These are phyloP conservation scores for Myocastor coypus DNA, from an alignment of 2,113 vertebrate genomes.

Conservation along the genomic window DNA sequence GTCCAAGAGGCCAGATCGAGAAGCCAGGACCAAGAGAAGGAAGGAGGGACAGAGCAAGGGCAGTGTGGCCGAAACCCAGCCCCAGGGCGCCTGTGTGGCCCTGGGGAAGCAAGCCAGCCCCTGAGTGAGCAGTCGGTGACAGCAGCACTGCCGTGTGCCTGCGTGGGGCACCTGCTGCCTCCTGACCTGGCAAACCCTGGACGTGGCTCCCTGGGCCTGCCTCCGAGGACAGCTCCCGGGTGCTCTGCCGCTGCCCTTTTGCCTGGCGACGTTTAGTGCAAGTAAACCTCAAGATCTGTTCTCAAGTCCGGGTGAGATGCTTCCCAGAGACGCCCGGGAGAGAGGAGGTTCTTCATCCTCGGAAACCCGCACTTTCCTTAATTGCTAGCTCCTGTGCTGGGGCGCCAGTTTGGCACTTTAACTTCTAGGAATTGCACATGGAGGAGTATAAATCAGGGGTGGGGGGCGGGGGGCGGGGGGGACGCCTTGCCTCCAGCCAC, in stretches of 20 bases:
- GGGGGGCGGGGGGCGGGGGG: too few relatives aligned
- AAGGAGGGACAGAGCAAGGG: background rate
- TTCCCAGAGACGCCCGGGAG: background rate
- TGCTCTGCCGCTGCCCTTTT: too few relatives aligned
- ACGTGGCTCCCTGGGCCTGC: background rate
- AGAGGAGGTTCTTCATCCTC: background rate
- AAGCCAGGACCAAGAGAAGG: background rate
- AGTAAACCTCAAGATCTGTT: background rate
- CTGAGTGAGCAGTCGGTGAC: background rate
- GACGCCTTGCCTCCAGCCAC: background rate
- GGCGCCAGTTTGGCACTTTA: conserved; percentile 44
- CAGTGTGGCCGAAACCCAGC: background rate
- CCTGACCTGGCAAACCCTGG: background rate
- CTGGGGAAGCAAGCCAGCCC: background rate
- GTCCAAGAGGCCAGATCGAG: background rate
- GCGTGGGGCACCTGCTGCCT: background rate
- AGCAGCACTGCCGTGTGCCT: background rate
- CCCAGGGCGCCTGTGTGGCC: background rate
- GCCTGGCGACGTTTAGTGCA: background rate
- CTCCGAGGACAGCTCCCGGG: background rate
- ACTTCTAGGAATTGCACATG: conserved; percentile 10
- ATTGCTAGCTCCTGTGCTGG: conserved; percentile 42
- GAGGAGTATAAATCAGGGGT: conserved; percentile 13
- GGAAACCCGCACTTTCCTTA: background rate
- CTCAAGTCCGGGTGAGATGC: background rate